Evolutionary conservation across 2,113 vertebrate genomes (phyloP).

Genomic region (Aptenodytes forsteri): DNA sequence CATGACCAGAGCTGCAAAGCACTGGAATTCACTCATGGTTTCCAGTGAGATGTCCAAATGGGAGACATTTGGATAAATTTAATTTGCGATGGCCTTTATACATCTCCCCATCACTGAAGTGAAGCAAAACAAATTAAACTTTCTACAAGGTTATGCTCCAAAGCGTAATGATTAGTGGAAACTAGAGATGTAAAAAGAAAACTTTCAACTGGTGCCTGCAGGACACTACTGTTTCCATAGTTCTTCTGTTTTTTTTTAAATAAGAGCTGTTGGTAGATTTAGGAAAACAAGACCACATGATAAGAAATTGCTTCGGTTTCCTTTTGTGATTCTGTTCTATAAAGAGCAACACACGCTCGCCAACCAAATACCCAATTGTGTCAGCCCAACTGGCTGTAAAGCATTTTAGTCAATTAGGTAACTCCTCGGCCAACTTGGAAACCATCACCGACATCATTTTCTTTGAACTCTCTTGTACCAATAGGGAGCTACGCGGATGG

Average conservation of each 20-base stretch:
- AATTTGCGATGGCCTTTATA: background rate
- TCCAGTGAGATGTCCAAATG: conserved; percentile 4
- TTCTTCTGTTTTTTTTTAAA: background rate
- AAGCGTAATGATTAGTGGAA: background rate
- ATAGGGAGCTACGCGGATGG: background rate
- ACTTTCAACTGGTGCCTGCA: background rate
- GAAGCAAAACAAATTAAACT: conserved; percentile 16
- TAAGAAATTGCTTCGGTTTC: background rate
- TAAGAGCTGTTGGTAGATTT: background rate
- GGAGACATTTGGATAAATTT: background rate
- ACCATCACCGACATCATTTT: background rate
- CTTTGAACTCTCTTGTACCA: background rate
- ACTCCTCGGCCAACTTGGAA: background rate
- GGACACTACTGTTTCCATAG: background rate
- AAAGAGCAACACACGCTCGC: background rate
- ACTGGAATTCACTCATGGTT: conserved; percentile 10
- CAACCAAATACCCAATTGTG: background rate
- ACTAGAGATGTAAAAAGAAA: background rate
- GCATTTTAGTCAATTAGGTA: background rate
- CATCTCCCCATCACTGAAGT: background rate
- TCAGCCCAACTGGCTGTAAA: background rate
- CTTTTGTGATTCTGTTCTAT: background rate
- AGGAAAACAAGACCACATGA: background rate
- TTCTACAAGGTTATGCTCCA: background rate
- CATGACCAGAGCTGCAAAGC: background rate